Conservation (phyloP, 2,888 invertebrate genomes). For the Clepsis dumicolana region DNA sequence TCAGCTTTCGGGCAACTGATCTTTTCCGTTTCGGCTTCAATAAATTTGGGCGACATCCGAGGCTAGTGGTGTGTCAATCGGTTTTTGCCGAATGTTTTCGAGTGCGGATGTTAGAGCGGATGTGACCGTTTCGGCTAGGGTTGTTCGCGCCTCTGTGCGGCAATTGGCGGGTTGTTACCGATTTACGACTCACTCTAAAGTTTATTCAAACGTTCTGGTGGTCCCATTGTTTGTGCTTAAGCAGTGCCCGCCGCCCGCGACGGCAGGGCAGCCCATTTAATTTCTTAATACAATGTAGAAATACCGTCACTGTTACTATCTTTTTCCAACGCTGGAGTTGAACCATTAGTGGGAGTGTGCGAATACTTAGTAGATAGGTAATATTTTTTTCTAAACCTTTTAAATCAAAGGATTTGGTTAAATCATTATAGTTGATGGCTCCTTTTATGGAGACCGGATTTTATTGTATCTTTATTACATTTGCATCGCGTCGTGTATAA, state of each 20-base stretch:
- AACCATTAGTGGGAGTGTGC: conserved; percentile 19
- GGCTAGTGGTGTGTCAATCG: conserved; percentile 40
- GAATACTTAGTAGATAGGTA: not conserved
- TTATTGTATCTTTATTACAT: conserved; percentile 75
- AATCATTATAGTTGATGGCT: not conserved
- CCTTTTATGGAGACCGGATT: conserved; percentile 65
- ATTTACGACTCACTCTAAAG: conserved; percentile 81
- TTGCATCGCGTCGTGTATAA: conserved; percentile 54
- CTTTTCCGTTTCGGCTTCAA: conserved; percentile 22
- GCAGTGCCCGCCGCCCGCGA: conserved; percentile 39
- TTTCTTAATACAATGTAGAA: conserved; percentile 22
- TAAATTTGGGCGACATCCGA: conserved; percentile 32
- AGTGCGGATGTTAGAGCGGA: conserved; percentile 84
- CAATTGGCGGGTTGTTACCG: conserved; percentile 83
- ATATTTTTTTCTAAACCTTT: not conserved
- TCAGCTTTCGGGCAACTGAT: conserved; percentile 19
- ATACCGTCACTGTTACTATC: not conserved
- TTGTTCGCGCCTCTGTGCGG: conserved; percentile 83
- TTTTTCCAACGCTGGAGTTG: conserved; percentile 5
- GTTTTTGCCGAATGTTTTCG: conserved; percentile 63
- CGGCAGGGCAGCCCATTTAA: conserved; percentile 32
- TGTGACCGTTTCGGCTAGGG: conserved; percentile 72
- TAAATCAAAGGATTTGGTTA: conserved; percentile 11
- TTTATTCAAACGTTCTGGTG: conserved; percentile 80
- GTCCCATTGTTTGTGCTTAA: conserved; percentile 76